phyloP scores from a whole-genome alignment of 2,888 invertebrate genomes.

The Sialis fuliginosa region DNA sequence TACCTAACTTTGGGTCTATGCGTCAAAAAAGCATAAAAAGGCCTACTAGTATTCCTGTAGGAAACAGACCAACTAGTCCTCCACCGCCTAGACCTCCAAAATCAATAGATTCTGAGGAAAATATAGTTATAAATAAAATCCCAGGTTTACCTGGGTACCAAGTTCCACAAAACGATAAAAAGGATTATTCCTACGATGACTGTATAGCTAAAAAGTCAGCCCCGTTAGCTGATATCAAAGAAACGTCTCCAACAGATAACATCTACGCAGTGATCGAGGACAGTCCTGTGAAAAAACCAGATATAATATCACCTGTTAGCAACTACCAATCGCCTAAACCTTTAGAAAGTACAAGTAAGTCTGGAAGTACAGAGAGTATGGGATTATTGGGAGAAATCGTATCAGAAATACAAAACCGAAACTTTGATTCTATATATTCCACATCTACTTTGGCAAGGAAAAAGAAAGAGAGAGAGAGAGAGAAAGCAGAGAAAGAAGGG shows the following conservation, averaged over 20 bases:
- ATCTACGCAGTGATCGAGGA: slow-evolving; percentile 82
- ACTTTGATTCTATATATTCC: slow-evolving; percentile 75
- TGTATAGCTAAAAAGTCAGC: slow-evolving; percentile 48
- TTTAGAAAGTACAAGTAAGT: slow-evolving; percentile 21
- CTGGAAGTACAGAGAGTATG: slow-evolving; percentile 47
- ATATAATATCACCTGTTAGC: slow-evolving; percentile 23
- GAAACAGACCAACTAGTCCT: slow-evolving; percentile 52
- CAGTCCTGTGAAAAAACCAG: slow-evolving; percentile 32
- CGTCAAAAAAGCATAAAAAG: slow-evolving; percentile 49
- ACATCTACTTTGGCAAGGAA: slow-evolving; percentile 51
- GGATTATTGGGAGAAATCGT: slow-evolving; percentile 75
- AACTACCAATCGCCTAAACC: slow-evolving; percentile 29
- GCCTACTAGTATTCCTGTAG: slow-evolving; percentile 54
- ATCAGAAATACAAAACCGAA: slow-evolving; percentile 69
- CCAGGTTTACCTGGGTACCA: slow-evolving; percentile 37
- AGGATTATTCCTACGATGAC: slow-evolving; percentile 53
- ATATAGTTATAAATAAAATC: slow-evolving; percentile 19
- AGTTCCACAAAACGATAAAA: slow-evolving; percentile 24
- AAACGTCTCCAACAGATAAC: slow-evolving; percentile 44
- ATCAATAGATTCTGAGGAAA: slow-evolving; percentile 20
- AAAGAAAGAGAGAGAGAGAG: slow-evolving; percentile 30
- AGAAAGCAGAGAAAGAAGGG: slow-evolving; percentile 11
- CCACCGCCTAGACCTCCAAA: slow-evolving; percentile 53
- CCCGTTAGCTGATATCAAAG: slow-evolving; percentile 43
- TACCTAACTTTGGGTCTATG: slow-evolving; percentile 73